Conservation (phyloP, 2,888 invertebrate species). For the Acrobasis consociella region DNA sequence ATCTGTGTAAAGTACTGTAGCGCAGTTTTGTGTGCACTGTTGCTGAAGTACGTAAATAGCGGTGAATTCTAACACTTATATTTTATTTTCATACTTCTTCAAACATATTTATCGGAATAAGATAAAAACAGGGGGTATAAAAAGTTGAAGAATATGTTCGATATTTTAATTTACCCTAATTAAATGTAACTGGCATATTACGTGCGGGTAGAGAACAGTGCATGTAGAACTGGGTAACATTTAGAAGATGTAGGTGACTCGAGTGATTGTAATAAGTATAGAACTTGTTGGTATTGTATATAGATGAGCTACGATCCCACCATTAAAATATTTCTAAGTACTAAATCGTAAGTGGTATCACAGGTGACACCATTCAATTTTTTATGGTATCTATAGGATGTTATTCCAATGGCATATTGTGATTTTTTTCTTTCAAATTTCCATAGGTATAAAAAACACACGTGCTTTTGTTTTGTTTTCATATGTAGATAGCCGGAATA, state of each 20-base stretch:
- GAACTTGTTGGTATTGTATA: constrained; percentile 79
- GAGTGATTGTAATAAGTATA: constrained; percentile 78
- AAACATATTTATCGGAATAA: neutral
- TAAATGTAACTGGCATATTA: neutral
- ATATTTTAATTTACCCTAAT: too few species aligned
- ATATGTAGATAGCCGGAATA: constrained; percentile 57
- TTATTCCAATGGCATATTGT: constrained; percentile 78
- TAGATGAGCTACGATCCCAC: constrained; percentile 81
- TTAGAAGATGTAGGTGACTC: constrained; percentile 71
- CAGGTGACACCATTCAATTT: constrained; percentile 64
- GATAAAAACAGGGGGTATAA: neutral
- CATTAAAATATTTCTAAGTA: constrained; percentile 80
- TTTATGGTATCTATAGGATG: constrained; percentile 64
- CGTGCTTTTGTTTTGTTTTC: constrained; percentile 61
- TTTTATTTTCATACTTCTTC: too few species aligned
- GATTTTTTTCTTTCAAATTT: constrained; percentile 74
- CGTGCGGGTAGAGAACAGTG: constrained; percentile 22
- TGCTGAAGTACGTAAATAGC: neutral
- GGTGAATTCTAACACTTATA: too few species aligned
- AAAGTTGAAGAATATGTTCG: too few species aligned
- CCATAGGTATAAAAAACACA: constrained; percentile 59
- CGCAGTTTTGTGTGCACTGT: constrained; percentile 48
- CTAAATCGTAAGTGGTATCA: constrained; percentile 75
- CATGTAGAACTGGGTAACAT: constrained; percentile 45
- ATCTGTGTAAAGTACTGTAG: constrained; percentile 54